Base-by-base conservation (phyloP, 1,140 invertebrate genomes). In the Papilio polytes region DNA sequence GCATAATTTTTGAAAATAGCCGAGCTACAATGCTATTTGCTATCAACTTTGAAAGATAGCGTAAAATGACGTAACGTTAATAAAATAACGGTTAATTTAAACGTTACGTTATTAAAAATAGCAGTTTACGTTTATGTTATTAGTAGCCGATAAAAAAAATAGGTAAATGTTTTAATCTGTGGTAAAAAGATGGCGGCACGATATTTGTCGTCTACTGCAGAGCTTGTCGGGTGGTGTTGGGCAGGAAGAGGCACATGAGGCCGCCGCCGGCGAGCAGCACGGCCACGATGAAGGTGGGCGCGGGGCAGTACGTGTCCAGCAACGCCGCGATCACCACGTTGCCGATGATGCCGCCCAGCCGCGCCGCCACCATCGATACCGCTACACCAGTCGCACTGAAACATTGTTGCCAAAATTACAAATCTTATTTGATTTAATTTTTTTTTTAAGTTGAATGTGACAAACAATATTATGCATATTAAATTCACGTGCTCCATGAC, bases 311-410 rank as follows among this genome's bases (percentile, higher is more conserved):
- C 87, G 96, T 95, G 93, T 98, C 98, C 84, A 98, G 89, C 48
- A 98, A 95, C 83, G 97, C 96, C 66, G 97, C 97, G 85, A 98
- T 98, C 66, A 98, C 97, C 83, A 98, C 97, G 95, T 98, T 98
- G 74, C 98, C 98, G 89, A 98, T 97, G 86, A 98, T 98, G 83
- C 97, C 98, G 83, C 97, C 98, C 44, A 98, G 95, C 78, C 98
- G 96, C 12, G 98, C 98, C 1, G 97, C 97, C 9, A 98, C 97
- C 97, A 98, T 98, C 0, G 97, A 98, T 83, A 98, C 96, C 26
- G 98, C 97, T 81, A 98, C 97, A 84, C 97, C 98, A 26, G 98
- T 98, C 44, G 97, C 97, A 85, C 98, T 97, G 91, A 80, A 20
- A 56, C 46, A 59, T 48, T 48, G 9, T 44, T 72, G 53, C 1